A percentile compares a stretch with the other conserved stretches of the same genome.
Conservation (phyloP, 1,140 invertebrate genomes). For the Teleogryllus occipitalis region DNA sequence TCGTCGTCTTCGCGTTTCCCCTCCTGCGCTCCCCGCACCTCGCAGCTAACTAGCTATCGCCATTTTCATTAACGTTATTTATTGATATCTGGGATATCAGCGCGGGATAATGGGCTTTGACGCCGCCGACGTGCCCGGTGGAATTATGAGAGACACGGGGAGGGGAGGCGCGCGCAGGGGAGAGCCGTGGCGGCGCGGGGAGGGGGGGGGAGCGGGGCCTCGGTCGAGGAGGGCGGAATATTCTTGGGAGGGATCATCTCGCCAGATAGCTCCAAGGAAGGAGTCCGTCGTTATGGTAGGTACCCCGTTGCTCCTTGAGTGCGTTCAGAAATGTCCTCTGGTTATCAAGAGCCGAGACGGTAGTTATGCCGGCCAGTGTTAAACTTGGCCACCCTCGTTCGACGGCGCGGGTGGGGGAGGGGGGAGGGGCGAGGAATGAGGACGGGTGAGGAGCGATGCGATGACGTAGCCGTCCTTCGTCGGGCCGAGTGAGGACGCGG, state of each 20-base stretch:
- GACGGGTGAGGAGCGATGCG: background rate
- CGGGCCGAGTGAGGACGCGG: too few species aligned
- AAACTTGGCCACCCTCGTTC: background rate
- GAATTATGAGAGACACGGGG: background rate
- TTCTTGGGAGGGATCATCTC: background rate
- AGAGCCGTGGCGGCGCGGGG: too few species aligned
- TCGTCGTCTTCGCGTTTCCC: background rate
- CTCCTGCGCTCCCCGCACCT: too few species aligned
- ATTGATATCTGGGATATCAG: constrained; percentile 4
- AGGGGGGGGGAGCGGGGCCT: background rate
- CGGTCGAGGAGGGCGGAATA: background rate
- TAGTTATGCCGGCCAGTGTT: constrained; percentile 3
- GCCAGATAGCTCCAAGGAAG: background rate
- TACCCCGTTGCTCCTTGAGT: background rate
- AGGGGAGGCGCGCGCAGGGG: too few species aligned
- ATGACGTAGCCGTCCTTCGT: background rate
- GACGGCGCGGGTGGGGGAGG: background rate
- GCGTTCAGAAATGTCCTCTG: background rate
- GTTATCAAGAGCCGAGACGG: background rate
- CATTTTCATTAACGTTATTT: constrained; percentile 5
- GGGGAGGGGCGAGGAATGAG: too few species aligned
- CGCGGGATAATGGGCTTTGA: background rate
- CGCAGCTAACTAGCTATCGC: background rate
- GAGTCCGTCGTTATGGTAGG: background rate
- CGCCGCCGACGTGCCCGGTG: background rate